Base-by-base conservation (phyloP, 2,888 invertebrate genomes). In the Gnatocerus cornutus region DNA sequence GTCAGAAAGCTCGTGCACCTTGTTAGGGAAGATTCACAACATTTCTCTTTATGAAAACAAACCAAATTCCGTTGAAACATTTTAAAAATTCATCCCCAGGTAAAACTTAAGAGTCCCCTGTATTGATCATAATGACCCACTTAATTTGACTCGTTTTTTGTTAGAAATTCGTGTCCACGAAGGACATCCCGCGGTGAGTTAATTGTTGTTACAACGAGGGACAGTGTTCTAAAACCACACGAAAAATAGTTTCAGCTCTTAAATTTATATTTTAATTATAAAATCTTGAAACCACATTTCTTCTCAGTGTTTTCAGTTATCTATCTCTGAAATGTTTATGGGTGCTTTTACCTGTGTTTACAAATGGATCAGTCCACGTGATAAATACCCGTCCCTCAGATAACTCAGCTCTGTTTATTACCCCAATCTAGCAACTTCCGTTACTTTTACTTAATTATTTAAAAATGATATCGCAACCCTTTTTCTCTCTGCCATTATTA, bases 311-410 rank as follows among this genome's bases (percentile, higher is more conserved):
- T 46, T 67, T 41, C 53, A 53, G 52, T 45, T 61, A 58, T 66
- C 52, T 66, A 48, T 69, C 55, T 62, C 62, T 30, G 67, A 70
- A 70, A 74, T 77, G 74, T 76, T 76, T 76, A 74, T 73, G 73
- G 73, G 45, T 53, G 72, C 71, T 72, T 73, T 77, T 76, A 77
- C 77, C 77, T 74, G 75, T 74, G 75, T 75, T 76, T 75, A 77
- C 75, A 75, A 75, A 76, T 76, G 75, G 74, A 73, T 72, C 71
- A 69, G 64, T 59, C 56, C 52, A 41, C 27, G 58, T 69, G 69
- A 69, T 69, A 69, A 69, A 65, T 65, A 65, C 55, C 65, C 59
- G 59, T 58, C 66, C 66, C 41, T 46, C 37, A 62, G 62, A 62
- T 62, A 62, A 62, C 41, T 27, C 13, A 6, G 33, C 10, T 7